These are phyloP conservation scores for Xylocampa areola DNA, from an alignment of 2,888 invertebrate genomes.

Conservation along the genomic window DNA sequence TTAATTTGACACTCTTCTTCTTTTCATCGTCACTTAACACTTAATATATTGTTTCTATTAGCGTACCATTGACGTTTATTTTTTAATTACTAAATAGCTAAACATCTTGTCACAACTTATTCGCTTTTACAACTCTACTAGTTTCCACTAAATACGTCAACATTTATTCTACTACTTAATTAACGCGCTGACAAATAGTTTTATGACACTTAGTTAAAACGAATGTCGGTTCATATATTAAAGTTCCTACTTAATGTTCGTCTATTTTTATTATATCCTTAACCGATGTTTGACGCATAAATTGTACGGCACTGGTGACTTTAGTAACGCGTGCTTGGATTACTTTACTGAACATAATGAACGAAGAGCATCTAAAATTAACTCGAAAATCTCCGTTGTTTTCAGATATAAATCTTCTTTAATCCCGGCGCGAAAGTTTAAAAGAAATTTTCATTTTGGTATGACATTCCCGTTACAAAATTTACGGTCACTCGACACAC, in stretches of 20 bases:
- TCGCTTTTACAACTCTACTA: constrained; percentile 68
- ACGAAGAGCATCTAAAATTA: constrained; percentile 73
- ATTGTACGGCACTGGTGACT: constrained; percentile 68
- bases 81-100: constrained; percentile 65
- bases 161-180: constrained; percentile 78
- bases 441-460: constrained; percentile 71
- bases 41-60: constrained; percentile 63
- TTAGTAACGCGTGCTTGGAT: constrained; percentile 70
- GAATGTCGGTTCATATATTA: constrained; percentile 79
- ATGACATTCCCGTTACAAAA: constrained; percentile 68
- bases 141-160: constrained; percentile 81
- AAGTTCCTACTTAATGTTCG: constrained; percentile 66
- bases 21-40: constrained; percentile 80
- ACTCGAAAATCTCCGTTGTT: constrained; percentile 72
- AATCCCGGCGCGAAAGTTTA: constrained; percentile 75
- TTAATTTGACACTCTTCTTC: constrained; percentile 80
- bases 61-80: constrained; percentile 58
- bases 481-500: constrained; percentile 67
- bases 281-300: constrained; percentile 72
- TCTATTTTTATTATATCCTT: constrained; percentile 80
- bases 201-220: constrained; percentile 79
- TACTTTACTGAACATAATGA: constrained; percentile 75
- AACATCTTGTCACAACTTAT: constrained; percentile 78
- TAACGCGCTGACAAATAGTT: constrained; percentile 86
- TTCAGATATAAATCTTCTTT: constrained; percentile 75